phyloP scores from a whole-genome alignment of 2,797 vertebrate species.

The Manis pentadactyla region DNA sequence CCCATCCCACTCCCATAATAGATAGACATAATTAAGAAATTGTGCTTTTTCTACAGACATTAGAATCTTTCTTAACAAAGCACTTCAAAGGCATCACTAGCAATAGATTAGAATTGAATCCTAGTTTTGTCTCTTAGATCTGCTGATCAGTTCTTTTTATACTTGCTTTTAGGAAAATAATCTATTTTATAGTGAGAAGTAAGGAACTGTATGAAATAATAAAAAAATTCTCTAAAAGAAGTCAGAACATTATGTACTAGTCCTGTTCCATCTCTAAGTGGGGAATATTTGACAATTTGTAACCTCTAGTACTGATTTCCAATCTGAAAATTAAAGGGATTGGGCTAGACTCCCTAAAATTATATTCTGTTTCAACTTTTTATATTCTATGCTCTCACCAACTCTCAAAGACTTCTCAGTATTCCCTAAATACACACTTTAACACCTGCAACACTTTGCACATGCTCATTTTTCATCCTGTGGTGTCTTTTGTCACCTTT shows the following conservation, averaged over 20 bases:
- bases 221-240: conserved; percentile 9
- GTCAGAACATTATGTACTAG: not conserved
- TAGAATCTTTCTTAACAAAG: conserved; percentile 30
- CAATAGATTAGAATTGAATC: conserved; percentile 22
- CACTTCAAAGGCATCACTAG: conserved; percentile 3
- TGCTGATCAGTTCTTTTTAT: conserved; percentile 32
- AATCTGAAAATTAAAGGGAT: not conserved
- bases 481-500: not conserved
- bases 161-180: not conserved
- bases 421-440: not conserved
- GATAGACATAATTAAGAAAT: conserved; percentile 57
- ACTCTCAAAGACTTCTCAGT: not conserved
- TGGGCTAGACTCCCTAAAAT: not conserved
- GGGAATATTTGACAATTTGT: not conserved
- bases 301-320: conserved; percentile 9
- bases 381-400: not conserved
- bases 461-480: not conserved
- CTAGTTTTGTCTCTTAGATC: not conserved
- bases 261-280: not conserved
- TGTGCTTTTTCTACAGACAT: not conserved
- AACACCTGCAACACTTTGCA: not conserved
- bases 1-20: not conserved
- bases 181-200: conserved; percentile 24
- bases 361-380: not conserved
- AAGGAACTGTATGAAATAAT: conserved; percentile 6